phyloP scores from a whole-genome alignment of 2,797 vertebrate species.

The Pelodytes ibericus region DNA sequence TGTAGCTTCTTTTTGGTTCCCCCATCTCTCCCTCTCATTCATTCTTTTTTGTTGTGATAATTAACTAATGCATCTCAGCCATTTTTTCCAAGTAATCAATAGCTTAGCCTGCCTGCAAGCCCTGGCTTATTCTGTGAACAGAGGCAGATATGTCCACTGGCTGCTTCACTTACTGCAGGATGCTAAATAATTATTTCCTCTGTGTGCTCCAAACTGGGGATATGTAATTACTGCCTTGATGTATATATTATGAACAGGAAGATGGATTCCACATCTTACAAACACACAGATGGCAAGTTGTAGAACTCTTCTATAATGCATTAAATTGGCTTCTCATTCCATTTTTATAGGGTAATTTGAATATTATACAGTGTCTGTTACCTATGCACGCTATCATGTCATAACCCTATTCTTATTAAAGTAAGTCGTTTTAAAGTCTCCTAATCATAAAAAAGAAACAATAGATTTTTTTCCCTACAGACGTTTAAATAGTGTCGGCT shows the following conservation, averaged over 20 bases:
- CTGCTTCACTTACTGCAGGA: conserved; percentile 3
- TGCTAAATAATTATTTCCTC: conserved; percentile 33
- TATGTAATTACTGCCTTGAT: conserved; percentile 39
- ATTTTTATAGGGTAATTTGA: conserved; percentile 33
- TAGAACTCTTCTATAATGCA: conserved; percentile 46
- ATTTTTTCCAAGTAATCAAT: background rate
- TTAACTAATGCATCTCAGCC: background rate
- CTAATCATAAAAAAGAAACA: conserved; percentile 3
- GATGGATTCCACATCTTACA: conserved; percentile 24
- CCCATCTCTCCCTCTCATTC: background rate
- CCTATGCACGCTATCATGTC: conserved; percentile 16
- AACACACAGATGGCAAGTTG: conserved; percentile 20
- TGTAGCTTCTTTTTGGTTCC: background rate
- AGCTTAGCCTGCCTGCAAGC: background rate
- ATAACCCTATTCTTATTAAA: conserved; percentile 24
- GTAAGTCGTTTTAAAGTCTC: conserved; percentile 12
- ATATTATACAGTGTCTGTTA: conserved; percentile 28
- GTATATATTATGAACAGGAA: conserved; percentile 38
- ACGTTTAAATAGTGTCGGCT: conserved; percentile 24
- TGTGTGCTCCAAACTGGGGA: background rate
- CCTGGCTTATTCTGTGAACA: background rate
- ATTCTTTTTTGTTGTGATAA: background rate
- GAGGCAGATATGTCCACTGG: conserved; percentile 6
- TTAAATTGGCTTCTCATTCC: conserved; percentile 42
- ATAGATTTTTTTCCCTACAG: conserved; percentile 3